Conservation (phyloP, 2,888 invertebrate species). For the Drosophila atripex region DNA sequence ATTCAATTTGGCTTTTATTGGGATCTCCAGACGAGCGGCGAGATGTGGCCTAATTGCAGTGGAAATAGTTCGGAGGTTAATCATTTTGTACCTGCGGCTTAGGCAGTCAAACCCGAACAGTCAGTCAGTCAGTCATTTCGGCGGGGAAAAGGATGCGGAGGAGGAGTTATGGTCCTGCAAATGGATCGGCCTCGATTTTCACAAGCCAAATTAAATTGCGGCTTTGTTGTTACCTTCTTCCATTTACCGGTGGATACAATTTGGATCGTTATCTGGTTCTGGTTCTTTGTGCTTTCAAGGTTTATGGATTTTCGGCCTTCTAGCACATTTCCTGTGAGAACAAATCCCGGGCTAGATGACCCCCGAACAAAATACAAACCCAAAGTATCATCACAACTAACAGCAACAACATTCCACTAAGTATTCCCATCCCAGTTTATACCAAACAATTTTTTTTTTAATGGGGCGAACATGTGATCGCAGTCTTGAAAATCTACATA, state of each 20-base stretch:
- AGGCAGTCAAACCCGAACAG: conserved; percentile 63
- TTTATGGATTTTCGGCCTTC: conserved; percentile 56
- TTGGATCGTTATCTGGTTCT: conserved; percentile 68
- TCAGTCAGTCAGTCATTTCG: conserved; percentile 46
- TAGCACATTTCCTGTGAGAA: conserved; percentile 71
- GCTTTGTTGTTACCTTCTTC: conserved; percentile 59
- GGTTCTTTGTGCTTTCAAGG: conserved; percentile 67
- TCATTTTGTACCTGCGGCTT: conserved; percentile 77
- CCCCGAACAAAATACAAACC: conserved; percentile 27
- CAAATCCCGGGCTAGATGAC: conserved; percentile 60
- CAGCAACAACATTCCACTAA: conserved; percentile 37
- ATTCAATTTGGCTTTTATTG: conserved; percentile 65
- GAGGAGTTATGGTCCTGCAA: conserved; percentile 51
- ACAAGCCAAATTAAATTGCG: conserved; percentile 66
- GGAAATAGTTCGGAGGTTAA: conserved; percentile 71
- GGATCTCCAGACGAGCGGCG: conserved; percentile 47
- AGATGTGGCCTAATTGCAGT: conserved; percentile 69
- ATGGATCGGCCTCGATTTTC: conserved; percentile 69
- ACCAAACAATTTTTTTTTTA: conserved; percentile 7
- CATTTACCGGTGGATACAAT: conserved; percentile 47
- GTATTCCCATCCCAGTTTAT: conserved; percentile 13
- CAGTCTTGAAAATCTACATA: conserved; percentile 64
- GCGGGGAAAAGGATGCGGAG: conserved; percentile 4
- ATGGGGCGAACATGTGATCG: conserved; percentile 24
- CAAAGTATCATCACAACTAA: conserved; percentile 35